Evolutionary conservation across 2,888 invertebrate species (phyloP).

Genomic region (Ormyrus thymus): DNA sequence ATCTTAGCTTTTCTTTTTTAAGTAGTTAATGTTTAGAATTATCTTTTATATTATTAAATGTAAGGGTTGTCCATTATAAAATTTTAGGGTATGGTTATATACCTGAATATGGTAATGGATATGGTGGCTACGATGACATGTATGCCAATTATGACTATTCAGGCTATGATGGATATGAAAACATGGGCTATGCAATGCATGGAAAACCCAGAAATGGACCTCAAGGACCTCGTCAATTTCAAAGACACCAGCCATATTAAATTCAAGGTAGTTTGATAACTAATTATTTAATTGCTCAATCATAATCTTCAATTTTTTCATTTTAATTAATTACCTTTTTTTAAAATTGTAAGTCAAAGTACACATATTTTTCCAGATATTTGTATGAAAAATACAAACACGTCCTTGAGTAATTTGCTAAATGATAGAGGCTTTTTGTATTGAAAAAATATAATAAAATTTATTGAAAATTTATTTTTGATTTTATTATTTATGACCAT

Average conservation of each 20-base stretch:
- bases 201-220: conserved; percentile 72
- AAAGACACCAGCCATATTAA: conserved; percentile 75
- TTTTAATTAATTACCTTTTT: conserved; percentile 23
- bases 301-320: neutral
- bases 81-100: conserved; percentile 57
- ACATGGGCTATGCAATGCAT: conserved; percentile 69
- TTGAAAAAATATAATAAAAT: conserved; percentile 55
- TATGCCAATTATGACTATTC: conserved; percentile 74
- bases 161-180: conserved; percentile 72
- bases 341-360: conserved; percentile 29
- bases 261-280: conserved; percentile 57
- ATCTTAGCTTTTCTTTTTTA: neutral
- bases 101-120: conserved; percentile 70
- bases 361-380: conserved; percentile 51
- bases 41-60: conserved; percentile 11
- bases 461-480: conserved; percentile 52
- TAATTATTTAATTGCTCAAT: conserved; percentile 6
- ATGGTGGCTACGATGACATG: conserved; percentile 73
- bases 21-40: neutral
- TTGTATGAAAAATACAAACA: conserved; percentile 57
- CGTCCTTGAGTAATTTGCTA: conserved; percentile 55
- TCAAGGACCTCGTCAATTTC: conserved; percentile 73
- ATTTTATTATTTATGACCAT: conserved; percentile 56
- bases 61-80: conserved; percentile 50
- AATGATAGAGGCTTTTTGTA: conserved; percentile 54